Evolutionary conservation across 2,113 vertebrate species (phyloP).

Genomic region (Rhabdornis inornatus): DNA sequence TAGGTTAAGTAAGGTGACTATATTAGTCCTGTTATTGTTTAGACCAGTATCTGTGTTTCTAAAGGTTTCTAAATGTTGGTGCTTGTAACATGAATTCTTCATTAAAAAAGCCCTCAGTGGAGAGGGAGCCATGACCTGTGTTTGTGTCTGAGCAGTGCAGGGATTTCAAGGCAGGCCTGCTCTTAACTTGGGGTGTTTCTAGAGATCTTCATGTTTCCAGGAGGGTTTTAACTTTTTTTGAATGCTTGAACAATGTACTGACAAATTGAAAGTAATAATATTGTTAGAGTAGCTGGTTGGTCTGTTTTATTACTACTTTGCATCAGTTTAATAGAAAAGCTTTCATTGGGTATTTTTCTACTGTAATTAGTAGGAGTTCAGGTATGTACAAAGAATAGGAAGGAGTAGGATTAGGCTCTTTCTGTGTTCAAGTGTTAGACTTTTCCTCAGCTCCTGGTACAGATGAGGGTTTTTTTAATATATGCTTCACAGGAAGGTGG

Average conservation of each 20-base stretch:
- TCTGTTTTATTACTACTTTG: background rate
- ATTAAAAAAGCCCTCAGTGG: background rate
- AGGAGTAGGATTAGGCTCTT: background rate
- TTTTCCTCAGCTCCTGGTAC: background rate
- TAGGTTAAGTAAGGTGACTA: background rate
- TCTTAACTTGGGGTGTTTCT: background rate
- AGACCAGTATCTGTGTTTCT: background rate
- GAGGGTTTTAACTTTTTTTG: background rate
- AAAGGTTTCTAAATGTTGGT: background rate
- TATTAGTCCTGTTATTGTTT: background rate
- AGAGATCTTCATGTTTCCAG: background rate
- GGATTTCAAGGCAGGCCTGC: background rate
- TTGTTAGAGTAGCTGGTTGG: background rate
- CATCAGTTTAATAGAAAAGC: background rate
- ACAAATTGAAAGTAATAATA: background rate
- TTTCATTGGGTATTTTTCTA: background rate
- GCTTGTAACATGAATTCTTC: background rate
- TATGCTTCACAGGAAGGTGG: background rate
- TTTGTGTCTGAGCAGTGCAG: background rate
- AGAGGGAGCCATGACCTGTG: background rate
- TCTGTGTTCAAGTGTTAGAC: background rate
- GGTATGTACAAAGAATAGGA: background rate
- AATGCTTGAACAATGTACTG: background rate
- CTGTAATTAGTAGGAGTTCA: background rate
- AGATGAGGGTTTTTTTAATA: accelerated